Evolutionary conservation across 2,888 invertebrate genomes (phyloP).

Genomic region (Blastobasis adustella): DNA sequence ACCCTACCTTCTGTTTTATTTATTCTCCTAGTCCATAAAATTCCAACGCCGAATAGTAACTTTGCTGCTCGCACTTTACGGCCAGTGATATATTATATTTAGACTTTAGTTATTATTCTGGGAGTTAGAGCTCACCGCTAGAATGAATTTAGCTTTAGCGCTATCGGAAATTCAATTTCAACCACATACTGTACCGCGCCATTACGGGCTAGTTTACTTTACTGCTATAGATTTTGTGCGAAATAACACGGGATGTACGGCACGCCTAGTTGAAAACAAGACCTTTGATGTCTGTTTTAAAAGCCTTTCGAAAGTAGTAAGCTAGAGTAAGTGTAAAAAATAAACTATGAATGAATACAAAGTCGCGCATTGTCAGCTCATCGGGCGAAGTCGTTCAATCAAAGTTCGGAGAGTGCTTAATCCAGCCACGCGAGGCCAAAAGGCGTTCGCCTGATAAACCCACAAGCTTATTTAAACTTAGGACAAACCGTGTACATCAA

Average conservation of each 20-base stretch:
- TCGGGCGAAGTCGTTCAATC: too few relatives aligned
- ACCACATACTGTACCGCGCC: constrained; percentile 21
- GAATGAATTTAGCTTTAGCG: constrained; percentile 32
- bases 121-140: constrained; percentile 17
- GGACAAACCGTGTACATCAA: constrained; percentile 30
- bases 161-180: constrained; percentile 40
- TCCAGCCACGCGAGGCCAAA: too few relatives aligned
- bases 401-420: too few relatives aligned
- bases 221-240: constrained; percentile 21
- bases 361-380: too few relatives aligned
- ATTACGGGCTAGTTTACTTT: constrained; percentile 18
- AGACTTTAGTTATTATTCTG: constrained; percentile 10
- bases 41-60: constrained; percentile 4
- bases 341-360: constrained; percentile 14
- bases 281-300: not conserved
- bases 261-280: not conserved
- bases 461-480: constrained; percentile 20
- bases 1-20: constrained; percentile 3
- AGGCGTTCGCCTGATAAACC: too few relatives aligned
- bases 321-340: constrained; percentile 20
- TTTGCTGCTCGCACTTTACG: constrained; percentile 10
- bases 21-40: constrained; percentile 6
- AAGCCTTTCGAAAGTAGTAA: not conserved
- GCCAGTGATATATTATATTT: not conserved
- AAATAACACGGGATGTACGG: not conserved